These are phyloP conservation scores for Crematogaster levior DNA, from an alignment of 2,888 invertebrate species.

Conservation along the genomic window DNA sequence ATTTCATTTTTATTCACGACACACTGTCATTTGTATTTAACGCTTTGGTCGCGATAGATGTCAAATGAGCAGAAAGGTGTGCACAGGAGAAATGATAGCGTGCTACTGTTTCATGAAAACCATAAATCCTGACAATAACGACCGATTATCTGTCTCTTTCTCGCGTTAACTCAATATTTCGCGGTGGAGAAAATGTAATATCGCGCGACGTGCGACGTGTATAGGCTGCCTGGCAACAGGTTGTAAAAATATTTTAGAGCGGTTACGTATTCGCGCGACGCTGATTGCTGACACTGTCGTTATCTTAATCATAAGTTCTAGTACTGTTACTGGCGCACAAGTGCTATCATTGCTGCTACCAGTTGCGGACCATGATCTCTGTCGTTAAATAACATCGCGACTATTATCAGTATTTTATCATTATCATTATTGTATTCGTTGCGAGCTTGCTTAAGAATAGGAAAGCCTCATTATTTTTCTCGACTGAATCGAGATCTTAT, in stretches of 20 bases:
- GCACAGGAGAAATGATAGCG: constrained; percentile 3
- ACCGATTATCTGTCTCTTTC: constrained; percentile 45
- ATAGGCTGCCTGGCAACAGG: constrained; percentile 63
- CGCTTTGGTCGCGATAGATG: not conserved
- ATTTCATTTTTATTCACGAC: not conserved
- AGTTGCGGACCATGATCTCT: not conserved
- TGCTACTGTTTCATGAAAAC: constrained; percentile 23
- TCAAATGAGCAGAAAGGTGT: not conserved
- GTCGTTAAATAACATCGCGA: constrained; percentile 34
- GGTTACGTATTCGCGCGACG: constrained; percentile 60
- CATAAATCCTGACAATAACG: constrained; percentile 45
- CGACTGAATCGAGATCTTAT: not conserved
- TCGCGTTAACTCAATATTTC: not conserved
- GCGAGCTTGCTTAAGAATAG: not conserved
- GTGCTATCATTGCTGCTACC: constrained; percentile 46
- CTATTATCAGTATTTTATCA: constrained; percentile 20
- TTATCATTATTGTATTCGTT: constrained; percentile 33
- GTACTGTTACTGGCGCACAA: constrained; percentile 28
- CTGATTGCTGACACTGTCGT: constrained; percentile 62
- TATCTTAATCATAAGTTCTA: constrained; percentile 68
- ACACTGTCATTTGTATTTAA: not conserved
- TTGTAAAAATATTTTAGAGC: constrained; percentile 68
- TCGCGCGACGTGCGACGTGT: not conserved
- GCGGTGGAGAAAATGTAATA: constrained; percentile 37
- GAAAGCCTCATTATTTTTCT: constrained; percentile 17